Evolutionary conservation across 2,113 vertebrate species (phyloP), one percentile per base, ranked within the genome.

Genomic region (Phylloscopus trochilus): DNA sequence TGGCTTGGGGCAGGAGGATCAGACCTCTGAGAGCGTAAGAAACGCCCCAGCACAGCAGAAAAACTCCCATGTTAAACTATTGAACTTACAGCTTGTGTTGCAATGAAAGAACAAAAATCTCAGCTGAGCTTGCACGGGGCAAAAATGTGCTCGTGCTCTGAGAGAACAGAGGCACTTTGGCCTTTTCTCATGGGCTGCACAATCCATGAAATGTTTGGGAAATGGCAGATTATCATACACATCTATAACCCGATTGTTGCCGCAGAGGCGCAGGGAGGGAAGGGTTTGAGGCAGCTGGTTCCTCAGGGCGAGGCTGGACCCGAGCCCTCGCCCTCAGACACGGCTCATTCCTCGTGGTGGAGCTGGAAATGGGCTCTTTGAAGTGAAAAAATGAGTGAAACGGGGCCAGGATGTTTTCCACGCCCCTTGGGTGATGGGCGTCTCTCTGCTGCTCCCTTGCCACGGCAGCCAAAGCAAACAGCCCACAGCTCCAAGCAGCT

Each of bases 191-290:
- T 77, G 91, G 95, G 89, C 92, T 1, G n/a, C 79, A 92, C 93
- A 97, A 96, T 95, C 90, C 68, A 21, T 26, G 83, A 55, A 93
- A 96, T 96, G 94, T 96, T 95, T 31, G 89, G 66, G 78, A 97
- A 96, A 96, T 97, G 95, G 95, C 96, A 96, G 90, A 97, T 97
- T 97, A 96, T 75, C 96, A 97, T 93, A 97, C 60, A 35, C 78
- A 41, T 96, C 96, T 97, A 88, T 97, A 96, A 84, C 67, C 46
- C 44, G 0, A 95, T 95, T 97, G 96, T 97, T 95, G 70, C 46
- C 0, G 2, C 62, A 31, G 77, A 13, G 13, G 19, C 15, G 2
- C 26, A 13, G 69, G 69, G 35, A 88, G 72, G 10, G 6, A 2
- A 70, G 7, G 8, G 10, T 39, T 80, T 46, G 4, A 55, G 79